Evolutionary conservation across 23 tunicate genomes (phyloP), one percentile per base, ranked within the genome.

Genomic region (Phallusia fumigata): DNA sequence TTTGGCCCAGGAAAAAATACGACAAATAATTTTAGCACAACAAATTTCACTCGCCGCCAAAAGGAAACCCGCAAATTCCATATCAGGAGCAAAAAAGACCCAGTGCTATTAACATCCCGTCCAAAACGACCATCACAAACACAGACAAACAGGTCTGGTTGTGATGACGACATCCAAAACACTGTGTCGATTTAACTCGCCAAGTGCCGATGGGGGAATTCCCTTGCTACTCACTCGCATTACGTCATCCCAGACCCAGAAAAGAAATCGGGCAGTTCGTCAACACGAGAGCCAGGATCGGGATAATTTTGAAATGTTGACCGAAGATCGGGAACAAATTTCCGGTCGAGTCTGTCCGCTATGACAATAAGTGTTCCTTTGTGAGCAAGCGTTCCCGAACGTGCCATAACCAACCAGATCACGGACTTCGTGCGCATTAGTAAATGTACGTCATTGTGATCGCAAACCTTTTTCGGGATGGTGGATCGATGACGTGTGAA

Each of bases 81-180:
- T 10, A 40, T 40, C 47, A 3, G 8, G 10, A 10, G 47, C 10
- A 10, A 40, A 40, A 40, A 40, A 5, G 8, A 40, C 47, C 47
- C 47, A 40, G 47, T 40, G 47, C 47, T 40, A 40, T 40, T 3
- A 40, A 40, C 47, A 5, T 40, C 47, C 47, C 47, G 47, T 40
- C 47, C 47, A 10, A 40, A 40, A 40, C 10, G 8, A 40, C 47
- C 47, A 40, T 40, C 47, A 40, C 47, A 40, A 40, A 40, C 47
- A 40, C 47, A 40, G 47, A 40, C 47, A 40, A n/a, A 40, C 47
- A 40, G 10, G 47, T 10, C 47, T 6, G 69, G 69, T 58, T 24
- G 69, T 24, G 69, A 58, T 58, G 69, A 58, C 69, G 69, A 58
- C 69, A 58, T 40, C 69, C 26, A 58, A 58, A 58, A 58, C 69